These are phyloP conservation scores for Eleginops maclovinus DNA, from an alignment of 2,113 vertebrate genomes.

Conservation along the genomic window DNA sequence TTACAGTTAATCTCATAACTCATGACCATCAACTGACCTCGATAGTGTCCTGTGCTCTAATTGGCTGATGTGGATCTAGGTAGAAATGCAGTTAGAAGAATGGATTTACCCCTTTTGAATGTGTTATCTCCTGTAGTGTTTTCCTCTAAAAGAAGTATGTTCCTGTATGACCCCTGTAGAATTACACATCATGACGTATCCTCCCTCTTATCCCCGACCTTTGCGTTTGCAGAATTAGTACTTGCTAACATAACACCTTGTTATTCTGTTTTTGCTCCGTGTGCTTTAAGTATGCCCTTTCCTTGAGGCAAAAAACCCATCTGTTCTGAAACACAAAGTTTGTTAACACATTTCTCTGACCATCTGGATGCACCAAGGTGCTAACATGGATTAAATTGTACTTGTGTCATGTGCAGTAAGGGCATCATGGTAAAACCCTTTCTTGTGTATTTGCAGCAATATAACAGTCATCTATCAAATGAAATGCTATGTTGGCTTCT, in stretches of 20 bases:
- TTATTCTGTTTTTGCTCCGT: not conserved
- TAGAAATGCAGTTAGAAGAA: not conserved
- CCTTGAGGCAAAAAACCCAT: conserved; percentile 31
- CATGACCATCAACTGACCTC: conserved; percentile 11
- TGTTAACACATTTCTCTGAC: conserved; percentile 6
- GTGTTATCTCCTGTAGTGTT: not conserved
- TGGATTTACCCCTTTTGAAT: not conserved
- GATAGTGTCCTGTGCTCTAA: not conserved
- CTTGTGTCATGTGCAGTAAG: not conserved
- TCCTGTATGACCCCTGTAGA: not conserved
- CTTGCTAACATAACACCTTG: conserved; percentile 17
- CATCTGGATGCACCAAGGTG: conserved; percentile 25
- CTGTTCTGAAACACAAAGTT: conserved; percentile 21
- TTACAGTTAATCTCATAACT: not conserved
- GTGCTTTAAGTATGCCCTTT: conserved; percentile 7
- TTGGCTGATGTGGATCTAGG: conserved; percentile 28
- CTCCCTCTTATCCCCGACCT: not conserved
- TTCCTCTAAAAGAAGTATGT: not conserved
- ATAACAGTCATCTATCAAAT: not conserved
- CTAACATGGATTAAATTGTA: not conserved
- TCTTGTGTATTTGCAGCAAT: not conserved
- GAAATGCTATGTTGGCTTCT: not conserved
- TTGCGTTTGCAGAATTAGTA: conserved; percentile 38
- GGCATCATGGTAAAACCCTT: not conserved
- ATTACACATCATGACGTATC: conserved; percentile 12